A percentile compares a stretch with the other conserved stretches of the same genome.
Evolutionary conservation across 2,888 invertebrate genomes (phyloP).

Genomic region (Torymus texanus): DNA sequence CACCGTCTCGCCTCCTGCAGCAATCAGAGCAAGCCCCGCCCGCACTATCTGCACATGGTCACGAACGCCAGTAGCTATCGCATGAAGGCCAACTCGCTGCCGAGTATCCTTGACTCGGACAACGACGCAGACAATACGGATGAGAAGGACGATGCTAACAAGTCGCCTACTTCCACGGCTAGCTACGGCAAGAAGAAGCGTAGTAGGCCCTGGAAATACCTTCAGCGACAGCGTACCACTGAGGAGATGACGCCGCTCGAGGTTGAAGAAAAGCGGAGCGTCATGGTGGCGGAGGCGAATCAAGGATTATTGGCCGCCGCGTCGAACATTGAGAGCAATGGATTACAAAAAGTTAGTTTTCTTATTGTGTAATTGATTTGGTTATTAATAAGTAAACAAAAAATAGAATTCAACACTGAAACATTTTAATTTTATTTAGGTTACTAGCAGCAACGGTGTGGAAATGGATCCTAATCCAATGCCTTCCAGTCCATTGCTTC

Average conservation of each 20-base stretch:
- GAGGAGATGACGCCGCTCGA: slow-evolving; percentile 72
- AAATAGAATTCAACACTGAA: neutral
- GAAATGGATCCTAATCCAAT: slow-evolving; percentile 73
- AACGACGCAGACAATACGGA: slow-evolving; percentile 79
- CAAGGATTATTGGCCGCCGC: slow-evolving; percentile 39
- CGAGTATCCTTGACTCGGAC: slow-evolving; percentile 88
- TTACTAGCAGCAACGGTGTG: slow-evolving; percentile 65
- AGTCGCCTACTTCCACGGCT: slow-evolving; percentile 81
- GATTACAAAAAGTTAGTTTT: slow-evolving; percentile 42
- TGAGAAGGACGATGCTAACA: slow-evolving; percentile 78
- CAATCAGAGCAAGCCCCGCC: slow-evolving; percentile 66
- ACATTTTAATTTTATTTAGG: slow-evolving; percentile 54
- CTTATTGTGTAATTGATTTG: neutral
- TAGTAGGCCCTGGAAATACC: slow-evolving; percentile 70
- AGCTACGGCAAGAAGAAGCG: slow-evolving; percentile 71
- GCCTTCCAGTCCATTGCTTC: slow-evolving; percentile 72
- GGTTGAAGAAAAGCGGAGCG: slow-evolving; percentile 59
- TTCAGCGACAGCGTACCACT: slow-evolving; percentile 71
- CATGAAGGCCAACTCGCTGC: slow-evolving; percentile 85
- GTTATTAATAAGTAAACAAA: slow-evolving; percentile 17
- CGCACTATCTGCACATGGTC: slow-evolving; percentile 73
- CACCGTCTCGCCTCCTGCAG: slow-evolving; percentile 70
- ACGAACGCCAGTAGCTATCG: slow-evolving; percentile 69
- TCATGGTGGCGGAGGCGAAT: slow-evolving; percentile 48
- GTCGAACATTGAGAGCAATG: slow-evolving; percentile 33